Percentiles rank a stretch among this genome's conserved stretches.
These are phyloP conservation scores for Halesus radiatus DNA, from an alignment of 1,140 invertebrate species.

Conservation along the genomic window DNA sequence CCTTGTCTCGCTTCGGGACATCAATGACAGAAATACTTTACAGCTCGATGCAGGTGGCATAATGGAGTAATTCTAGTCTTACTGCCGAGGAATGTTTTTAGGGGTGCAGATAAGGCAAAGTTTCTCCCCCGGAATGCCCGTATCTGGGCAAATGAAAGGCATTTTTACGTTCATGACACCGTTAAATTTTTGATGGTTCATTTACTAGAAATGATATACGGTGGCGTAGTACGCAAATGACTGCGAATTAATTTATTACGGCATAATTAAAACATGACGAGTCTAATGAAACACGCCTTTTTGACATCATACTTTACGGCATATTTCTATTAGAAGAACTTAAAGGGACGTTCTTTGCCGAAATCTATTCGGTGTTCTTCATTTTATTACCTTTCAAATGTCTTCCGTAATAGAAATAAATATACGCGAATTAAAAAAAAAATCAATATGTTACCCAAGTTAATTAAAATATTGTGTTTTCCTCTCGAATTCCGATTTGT, in stretches of 20 bases:
- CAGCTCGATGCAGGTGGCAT: conserved; percentile 30
- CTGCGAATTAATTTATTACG: conserved; percentile 32
- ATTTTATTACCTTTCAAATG: background rate
- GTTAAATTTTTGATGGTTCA: conserved; percentile 42
- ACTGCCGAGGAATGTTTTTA: conserved; percentile 30
- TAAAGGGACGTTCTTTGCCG: background rate
- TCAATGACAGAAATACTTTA: conserved; percentile 1
- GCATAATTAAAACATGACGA: conserved; percentile 33
- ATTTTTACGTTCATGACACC: conserved; percentile 23
- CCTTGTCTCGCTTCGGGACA: background rate
- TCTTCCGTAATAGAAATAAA: background rate
- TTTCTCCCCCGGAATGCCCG: conserved; percentile 12
- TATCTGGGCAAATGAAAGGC: conserved; percentile 35
- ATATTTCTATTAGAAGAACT: conserved; percentile 18
- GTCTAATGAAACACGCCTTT: conserved; percentile 28
- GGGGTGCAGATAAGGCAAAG: conserved; percentile 33
- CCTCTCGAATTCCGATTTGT: background rate
- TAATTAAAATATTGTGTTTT: background rate
- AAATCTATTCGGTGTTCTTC: background rate
- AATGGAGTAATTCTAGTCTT: conserved; percentile 30
- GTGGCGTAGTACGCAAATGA: conserved; percentile 20
- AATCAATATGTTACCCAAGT: background rate
- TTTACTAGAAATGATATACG: conserved; percentile 24
- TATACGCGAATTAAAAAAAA: background rate
- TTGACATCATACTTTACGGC: background rate